Conservation (phyloP, 1,140 invertebrate genomes). For the Cydia amplana region DNA sequence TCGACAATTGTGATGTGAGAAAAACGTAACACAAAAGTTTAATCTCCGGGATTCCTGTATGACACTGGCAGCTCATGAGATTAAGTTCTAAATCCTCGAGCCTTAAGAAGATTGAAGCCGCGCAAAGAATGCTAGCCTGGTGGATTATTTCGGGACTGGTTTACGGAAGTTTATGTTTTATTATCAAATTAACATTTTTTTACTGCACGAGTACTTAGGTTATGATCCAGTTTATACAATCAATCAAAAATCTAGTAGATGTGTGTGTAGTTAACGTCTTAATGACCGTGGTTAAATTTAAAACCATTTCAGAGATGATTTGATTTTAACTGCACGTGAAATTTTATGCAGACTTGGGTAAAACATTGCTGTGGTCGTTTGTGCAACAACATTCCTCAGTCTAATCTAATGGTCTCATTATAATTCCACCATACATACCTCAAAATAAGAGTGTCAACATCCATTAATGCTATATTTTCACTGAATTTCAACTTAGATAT, state of each 20-base stretch:
- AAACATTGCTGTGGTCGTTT: constrained; percentile 14
- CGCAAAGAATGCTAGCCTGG: constrained; percentile 20
- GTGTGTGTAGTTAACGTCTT: neutral
- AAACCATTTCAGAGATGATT: neutral
- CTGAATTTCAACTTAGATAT: neutral
- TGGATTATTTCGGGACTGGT: constrained; percentile 16
- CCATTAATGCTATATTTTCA: constrained; percentile 5
- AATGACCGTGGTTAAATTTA: neutral
- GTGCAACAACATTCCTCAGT: neutral
- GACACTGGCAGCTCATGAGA: constrained; percentile 10
- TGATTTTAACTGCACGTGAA: neutral
- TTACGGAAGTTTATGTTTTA: neutral
- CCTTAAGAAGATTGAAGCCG: constrained; percentile 30
- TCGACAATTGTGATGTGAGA: constrained; percentile 23
- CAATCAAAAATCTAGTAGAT: neutral
- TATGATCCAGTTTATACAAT: neutral
- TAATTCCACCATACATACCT: neutral
- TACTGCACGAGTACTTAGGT: neutral
- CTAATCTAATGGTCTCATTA: neutral
- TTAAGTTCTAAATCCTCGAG: constrained; percentile 25
- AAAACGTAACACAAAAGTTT: constrained; percentile 21
- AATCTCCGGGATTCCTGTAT: constrained; percentile 22
- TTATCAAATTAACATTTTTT: neutral
- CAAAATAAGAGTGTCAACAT: neutral
- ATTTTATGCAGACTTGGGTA: neutral